Evolutionary conservation across 2,797 vertebrate species (phyloP), one percentile per base, ranked within the genome.

Genomic region (Chloroceryle amazona): DNA sequence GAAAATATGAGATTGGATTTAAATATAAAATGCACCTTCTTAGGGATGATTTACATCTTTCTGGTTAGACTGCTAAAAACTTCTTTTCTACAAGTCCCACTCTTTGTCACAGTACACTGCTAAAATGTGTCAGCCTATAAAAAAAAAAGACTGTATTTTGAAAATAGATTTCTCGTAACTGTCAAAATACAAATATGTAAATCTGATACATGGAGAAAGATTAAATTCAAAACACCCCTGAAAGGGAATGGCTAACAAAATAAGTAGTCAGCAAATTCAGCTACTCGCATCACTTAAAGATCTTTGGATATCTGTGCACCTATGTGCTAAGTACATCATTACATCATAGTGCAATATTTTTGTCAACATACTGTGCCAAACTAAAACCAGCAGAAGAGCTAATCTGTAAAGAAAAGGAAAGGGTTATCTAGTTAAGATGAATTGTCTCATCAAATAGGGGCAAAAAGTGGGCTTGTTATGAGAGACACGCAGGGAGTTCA

Each of bases 111-210:
- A 71, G 54, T 1, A 4, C 18, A 52, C 49, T 74, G 31, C 63
- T 44, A 96, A 82, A 88, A 91, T 71, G 31, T 42, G 47, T 81
- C 74, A 93, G 67, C 13, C 55, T 47, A 76, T 25, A 93, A 89
- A 79, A 89, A 76, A 75, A 74, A 63, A 86, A 1, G 21, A 66
- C 3, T 0, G 0, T 39, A 86, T 82, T 89, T 81, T 73, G 25
- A 78, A 83, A 92, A 84, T 2, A 74, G 3, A 70, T 63, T 85
- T 87, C 78, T 87, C 4, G 9, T 39, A 87, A 66, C 65, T 78
- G 66, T 61, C 37, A 61, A 85, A 95, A 81, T 70, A 78, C 16
- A 33, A 86, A 52, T 63, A 71, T 14, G 15, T 49, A 83, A 94
- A 81, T n/a, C 12, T 19, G 42, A 41, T 17, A 26, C 11, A 13